Percentiles rank a stretch among this genome's conserved stretches.
These are phyloP conservation scores for Montipora foliosa DNA, from an alignment of 64 coral and sea anemone species.

Conservation along the genomic window DNA sequence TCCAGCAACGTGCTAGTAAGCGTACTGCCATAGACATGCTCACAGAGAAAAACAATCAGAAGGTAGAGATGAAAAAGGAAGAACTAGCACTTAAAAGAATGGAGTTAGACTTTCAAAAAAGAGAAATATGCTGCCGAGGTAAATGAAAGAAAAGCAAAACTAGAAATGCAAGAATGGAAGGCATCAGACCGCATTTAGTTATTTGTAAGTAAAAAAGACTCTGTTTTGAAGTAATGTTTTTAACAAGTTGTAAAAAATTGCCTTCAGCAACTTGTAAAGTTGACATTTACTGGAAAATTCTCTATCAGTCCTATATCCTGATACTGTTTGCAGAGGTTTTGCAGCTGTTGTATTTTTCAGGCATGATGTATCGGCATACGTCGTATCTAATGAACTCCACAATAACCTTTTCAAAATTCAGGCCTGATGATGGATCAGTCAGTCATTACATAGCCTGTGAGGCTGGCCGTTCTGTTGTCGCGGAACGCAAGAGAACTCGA, in stretches of 20 bases:
- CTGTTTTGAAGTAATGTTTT: background rate
- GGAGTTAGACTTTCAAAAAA: conserved; percentile 31
- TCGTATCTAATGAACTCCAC: background rate
- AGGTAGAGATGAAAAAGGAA: conserved; percentile 16
- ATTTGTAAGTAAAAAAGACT: background rate
- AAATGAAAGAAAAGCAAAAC: conserved; percentile 11
- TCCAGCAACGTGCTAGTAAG: conserved; percentile 39
- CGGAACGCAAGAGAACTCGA: no score
- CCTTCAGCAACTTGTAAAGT: background rate
- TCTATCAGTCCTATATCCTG: background rate
- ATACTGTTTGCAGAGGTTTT: background rate
- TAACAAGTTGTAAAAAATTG: background rate
- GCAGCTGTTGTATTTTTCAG: background rate
- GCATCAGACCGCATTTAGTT: conserved; percentile 7
- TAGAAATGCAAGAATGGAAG: conserved; percentile 26
- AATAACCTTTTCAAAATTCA: background rate
- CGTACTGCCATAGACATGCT: conserved; percentile 37
- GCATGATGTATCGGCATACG: background rate
- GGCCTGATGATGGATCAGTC: background rate
- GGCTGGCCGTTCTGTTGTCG: no score
- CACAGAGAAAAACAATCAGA: conserved; percentile 24
- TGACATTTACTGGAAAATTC: background rate
- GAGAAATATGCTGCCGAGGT: background rate
- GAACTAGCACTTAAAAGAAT: background rate
- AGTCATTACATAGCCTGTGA: background rate